A percentile compares a stretch with the other conserved stretches of the same genome.
Conservation (phyloP, 2,888 invertebrate genomes). For the Lacanobia oleracea region DNA sequence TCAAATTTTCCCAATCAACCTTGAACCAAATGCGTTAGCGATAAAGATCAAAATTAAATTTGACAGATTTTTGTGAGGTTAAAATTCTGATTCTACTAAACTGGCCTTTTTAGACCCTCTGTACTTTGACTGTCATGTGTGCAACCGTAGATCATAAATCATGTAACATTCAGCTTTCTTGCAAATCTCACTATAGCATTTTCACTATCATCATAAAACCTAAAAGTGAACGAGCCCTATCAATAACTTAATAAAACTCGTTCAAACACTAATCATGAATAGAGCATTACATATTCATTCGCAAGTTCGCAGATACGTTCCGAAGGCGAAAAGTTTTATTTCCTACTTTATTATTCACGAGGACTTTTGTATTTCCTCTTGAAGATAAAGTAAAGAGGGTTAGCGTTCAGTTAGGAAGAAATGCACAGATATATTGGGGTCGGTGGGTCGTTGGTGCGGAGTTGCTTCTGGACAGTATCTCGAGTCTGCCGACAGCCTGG, state of each 20-base stretch:
- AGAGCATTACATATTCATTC: constrained; percentile 50
- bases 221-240: constrained; percentile 9
- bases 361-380: constrained; percentile 60
- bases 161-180: neutral
- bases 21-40: no score
- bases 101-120: no score
- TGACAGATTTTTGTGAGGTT: no score
- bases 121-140: no score
- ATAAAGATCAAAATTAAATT: no score
- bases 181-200: neutral
- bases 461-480: constrained; percentile 43
- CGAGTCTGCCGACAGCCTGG: constrained; percentile 4
- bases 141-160: neutral
- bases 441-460: constrained; percentile 46
- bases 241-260: constrained; percentile 39
- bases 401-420: constrained; percentile 56
- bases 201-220: neutral
- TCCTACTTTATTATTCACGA: constrained; percentile 66
- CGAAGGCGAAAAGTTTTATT: constrained; percentile 49
- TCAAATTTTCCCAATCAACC: no score
- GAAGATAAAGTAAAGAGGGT: constrained; percentile 65
- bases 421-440: constrained; percentile 72
- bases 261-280: constrained; percentile 45
- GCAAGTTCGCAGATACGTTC: constrained; percentile 29
- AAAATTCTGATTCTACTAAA: no score